phyloP scores from a whole-genome alignment of 2,797 vertebrate genomes.

The Galagoides demidoff region DNA sequence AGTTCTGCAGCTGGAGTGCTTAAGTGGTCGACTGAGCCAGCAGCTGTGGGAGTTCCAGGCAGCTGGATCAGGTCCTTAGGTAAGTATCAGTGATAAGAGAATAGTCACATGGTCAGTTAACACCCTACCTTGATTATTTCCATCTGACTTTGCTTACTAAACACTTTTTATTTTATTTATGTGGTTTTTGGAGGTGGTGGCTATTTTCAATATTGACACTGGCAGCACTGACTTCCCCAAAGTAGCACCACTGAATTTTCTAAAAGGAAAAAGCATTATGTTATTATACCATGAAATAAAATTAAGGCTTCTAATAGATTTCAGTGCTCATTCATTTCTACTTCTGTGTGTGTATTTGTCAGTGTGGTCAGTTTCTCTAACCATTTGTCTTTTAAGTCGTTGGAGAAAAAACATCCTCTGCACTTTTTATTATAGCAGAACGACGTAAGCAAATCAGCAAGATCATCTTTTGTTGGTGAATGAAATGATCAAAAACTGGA shows the following conservation, averaged over 20 bases:
- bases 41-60: slow-evolving; percentile 74
- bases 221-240: slow-evolving; percentile 22
- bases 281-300: background rate
- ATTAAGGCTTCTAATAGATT: background rate
- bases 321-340: slow-evolving; percentile 14
- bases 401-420: background rate
- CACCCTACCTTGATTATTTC: background rate
- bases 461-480: slow-evolving; percentile 63
- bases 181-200: slow-evolving; percentile 1
- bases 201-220: slow-evolving; percentile 5
- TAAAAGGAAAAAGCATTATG: background rate
- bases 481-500: slow-evolving; percentile 61
- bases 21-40: slow-evolving; percentile 75
- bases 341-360: background rate
- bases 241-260: background rate
- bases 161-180: slow-evolving; percentile 18
- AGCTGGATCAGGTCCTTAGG: slow-evolving; percentile 69
- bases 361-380: background rate
- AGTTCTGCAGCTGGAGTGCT: slow-evolving; percentile 73
- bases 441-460: slow-evolving; percentile 52
- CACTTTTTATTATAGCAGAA: background rate
- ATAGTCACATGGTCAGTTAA: slow-evolving; percentile 24
- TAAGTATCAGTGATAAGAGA: slow-evolving; percentile 71
- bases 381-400: slow-evolving; percentile 26
- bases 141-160: slow-evolving; percentile 55